phyloP scores from a whole-genome alignment of 2,113 vertebrate species.

The Geothlypis trichas region DNA sequence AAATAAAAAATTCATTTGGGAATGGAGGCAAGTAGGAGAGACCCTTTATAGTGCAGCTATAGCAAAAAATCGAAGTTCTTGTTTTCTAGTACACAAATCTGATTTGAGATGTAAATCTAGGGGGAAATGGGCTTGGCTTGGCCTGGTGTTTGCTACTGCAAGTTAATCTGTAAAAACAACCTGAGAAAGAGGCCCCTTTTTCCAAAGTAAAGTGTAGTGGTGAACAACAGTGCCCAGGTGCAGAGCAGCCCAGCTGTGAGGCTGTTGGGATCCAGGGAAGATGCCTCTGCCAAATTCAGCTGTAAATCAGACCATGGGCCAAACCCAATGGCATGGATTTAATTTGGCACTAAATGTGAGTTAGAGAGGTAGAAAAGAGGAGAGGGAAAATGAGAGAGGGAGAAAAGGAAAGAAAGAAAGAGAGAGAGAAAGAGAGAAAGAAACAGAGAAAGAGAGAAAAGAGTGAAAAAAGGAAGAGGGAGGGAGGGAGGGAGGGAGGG shows the following conservation, averaged over 20 bases:
- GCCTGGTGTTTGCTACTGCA: not conserved
- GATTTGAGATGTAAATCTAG: not conserved
- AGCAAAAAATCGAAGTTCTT: not conserved
- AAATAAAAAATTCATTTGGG: not conserved
- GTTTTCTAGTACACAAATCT: not conserved
- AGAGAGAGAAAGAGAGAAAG: too few relatives aligned
- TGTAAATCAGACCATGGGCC: not conserved
- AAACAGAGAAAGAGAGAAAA: too few relatives aligned
- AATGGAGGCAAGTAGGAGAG: not conserved
- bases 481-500: too few relatives aligned
- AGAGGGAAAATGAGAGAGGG: fast-evolving
- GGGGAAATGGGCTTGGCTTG: not conserved
- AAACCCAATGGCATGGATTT: not conserved
- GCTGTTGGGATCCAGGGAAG: not conserved
- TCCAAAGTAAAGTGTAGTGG: not conserved
- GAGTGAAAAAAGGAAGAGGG: too few relatives aligned
- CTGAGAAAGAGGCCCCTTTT: not conserved
- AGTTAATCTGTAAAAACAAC: not conserved
- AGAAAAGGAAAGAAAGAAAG: too few relatives aligned
- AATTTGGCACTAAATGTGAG: not conserved
- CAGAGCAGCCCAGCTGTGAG: not conserved
- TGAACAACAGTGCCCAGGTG: not conserved
- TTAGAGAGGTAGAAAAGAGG: not conserved
- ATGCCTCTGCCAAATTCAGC: not conserved
- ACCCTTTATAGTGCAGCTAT: not conserved